Base-by-base conservation (phyloP, 2,888 invertebrate genomes). In the Ptilodon capucinus region DNA sequence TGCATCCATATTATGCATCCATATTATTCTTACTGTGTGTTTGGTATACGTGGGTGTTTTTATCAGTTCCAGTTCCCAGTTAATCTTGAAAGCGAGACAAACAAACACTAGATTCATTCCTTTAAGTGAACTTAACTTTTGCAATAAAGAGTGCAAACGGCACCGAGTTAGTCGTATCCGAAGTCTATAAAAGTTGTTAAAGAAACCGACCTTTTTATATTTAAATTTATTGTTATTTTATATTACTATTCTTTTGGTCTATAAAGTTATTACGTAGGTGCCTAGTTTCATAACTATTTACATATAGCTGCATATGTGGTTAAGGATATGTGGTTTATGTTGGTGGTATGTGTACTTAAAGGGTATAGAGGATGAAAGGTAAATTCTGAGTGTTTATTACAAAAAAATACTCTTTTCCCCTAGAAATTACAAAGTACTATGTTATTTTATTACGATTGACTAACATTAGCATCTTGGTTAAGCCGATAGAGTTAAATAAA, bases 81-180 rank as follows among this genome's bases (percentile, higher is more conserved):
- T 53, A 23, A 57, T 44, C 46, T 53, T 42, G 40, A 49, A 48
- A 52, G 45, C 42, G 39, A 42, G 35, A 32, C 41, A 54, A 48
- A 59, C 47, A 54, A 52, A 39, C 21, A 34, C 46, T 51, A 44
- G 25, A 48, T 42, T 34, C 36, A 46, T 45, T 57, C 44, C 46
- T 48, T 43, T 28, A 35, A 46, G 57, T 50, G 51, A 50, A 61
- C 51, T 47, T 51, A 54, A 72, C 57, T 72, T 70, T 65, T 48
- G 60, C 52, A 67, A 68, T 68, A 69, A 64, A 60, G 42, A 55
- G 48, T 54, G 51, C 53, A 54, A 65, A 61, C 45, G 38, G 45
- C 55, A 11, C 39, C 7, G 21, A 21, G 39, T 19, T 21, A 21
- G 35, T 44, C 44, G 50, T 57, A 51, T 45, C 44, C 40, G 48